Conservation (phyloP, 1,140 invertebrate genomes). For the Anastrepha ludens region DNA sequence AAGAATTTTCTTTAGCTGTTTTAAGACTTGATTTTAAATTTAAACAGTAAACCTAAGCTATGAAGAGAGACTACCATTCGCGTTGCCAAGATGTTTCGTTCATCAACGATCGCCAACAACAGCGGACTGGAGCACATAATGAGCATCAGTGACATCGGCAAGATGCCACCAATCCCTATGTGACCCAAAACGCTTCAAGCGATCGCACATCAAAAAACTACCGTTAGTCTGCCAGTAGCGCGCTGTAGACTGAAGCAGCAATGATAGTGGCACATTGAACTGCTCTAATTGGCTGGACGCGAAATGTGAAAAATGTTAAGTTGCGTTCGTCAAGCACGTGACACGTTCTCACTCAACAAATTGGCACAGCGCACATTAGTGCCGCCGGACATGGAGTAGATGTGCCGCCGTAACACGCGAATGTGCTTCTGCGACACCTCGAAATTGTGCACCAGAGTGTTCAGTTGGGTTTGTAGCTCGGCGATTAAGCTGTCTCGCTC, state of each 20-base stretch:
- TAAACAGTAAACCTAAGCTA: slow-evolving; percentile 38
- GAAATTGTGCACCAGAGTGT: slow-evolving; percentile 70
- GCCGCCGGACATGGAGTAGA: slow-evolving; percentile 65
- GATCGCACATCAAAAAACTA: not conserved
- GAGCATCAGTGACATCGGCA: not conserved
- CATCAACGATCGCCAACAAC: not conserved
- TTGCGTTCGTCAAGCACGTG: not conserved
- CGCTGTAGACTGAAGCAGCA: not conserved
- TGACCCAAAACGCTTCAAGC: not conserved
- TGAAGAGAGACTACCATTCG: slow-evolving; percentile 15
- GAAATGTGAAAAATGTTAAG: not conserved
- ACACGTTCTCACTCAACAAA: slow-evolving; percentile 38
- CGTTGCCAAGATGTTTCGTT: not conserved
- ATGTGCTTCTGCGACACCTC: slow-evolving; percentile 72
- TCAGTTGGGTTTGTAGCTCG: slow-evolving; percentile 69
- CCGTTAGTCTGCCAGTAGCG: not conserved
- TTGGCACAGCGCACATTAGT: slow-evolving; percentile 49
- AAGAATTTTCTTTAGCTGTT: not conserved
- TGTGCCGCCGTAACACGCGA: slow-evolving; percentile 66
- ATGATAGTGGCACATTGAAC: not conserved
- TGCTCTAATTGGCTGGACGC: not conserved
- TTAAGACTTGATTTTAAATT: slow-evolving; percentile 30
- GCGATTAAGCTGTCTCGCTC: slow-evolving; percentile 70
- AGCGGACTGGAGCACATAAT: slow-evolving; percentile 23
- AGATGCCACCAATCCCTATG: not conserved